Evolutionary conservation across 2,888 invertebrate species (phyloP), one percentile per base, ranked within the genome.

Genomic region (Laothoe populi): DNA sequence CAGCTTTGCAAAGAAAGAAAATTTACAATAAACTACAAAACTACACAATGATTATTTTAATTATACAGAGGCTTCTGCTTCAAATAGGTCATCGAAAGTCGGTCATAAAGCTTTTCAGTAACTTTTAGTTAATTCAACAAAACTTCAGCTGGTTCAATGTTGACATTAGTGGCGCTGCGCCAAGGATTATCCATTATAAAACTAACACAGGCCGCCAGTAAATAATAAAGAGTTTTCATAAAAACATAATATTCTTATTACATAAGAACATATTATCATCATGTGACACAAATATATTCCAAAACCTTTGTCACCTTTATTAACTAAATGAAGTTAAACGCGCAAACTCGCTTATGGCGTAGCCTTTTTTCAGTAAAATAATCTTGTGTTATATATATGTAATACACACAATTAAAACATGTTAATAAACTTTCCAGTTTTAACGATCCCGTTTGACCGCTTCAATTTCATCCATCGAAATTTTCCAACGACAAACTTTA

Each of bases 341-440:
- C 53, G 31, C 19, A 4, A 11, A 13, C 19, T 26, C 49, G 16
- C 31, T 11, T 35, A 19, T 31, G 4, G 10, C 19, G 53, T 4
- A 53, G 31, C 31, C 11, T 35, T 35, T 16, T 21, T 16, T 21
- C 11, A 11, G 7, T 31, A 4, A 11, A 31, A 16, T 35, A 35
- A 35, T 19, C 16, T 11, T 10, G 31, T 19, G 19, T 19, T 35
- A 19, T 53, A 53, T 31, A 53, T 35, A 3, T 73, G 70, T 75
- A 69, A 74, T 70, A 81, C 81, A 86, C 88, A 88, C 86, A 83
- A 88, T 88, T 88, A 70, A 75, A 70, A 82, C 80, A 62, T 76
- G 82, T 81, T 78, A 68, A 83, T 70, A 70, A 63, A 65, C 57
- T 65, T 64, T 69, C 69, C 64, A 70, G 68, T 67, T 67, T 59